These are phyloP conservation scores for Pampus argenteus DNA, from an alignment of 2,797 vertebrate species.

Conservation along the genomic window DNA sequence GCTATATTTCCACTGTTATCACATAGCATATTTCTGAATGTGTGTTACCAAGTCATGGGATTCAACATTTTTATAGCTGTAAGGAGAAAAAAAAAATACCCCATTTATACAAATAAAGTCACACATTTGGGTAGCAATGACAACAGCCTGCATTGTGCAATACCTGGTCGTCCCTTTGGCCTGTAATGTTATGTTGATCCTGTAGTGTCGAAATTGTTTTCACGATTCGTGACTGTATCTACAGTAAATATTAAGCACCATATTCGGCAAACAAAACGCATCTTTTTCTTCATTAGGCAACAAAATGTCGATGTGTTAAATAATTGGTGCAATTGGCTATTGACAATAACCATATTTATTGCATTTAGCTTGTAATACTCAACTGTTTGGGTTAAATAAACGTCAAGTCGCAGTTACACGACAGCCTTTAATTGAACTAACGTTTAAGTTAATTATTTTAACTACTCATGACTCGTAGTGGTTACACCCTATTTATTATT, in stretches of 20 bases:
- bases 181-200: no score
- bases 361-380: not conserved
- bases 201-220: no score
- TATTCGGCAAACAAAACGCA: not conserved
- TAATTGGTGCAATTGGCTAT: not conserved
- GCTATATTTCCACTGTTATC: no score
- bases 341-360: not conserved
- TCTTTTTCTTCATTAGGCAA: not conserved
- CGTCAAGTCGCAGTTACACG: not conserved
- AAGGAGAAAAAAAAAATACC: no score
- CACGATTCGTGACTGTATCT: not conserved
- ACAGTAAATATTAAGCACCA: no score
- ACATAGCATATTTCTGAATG: not conserved
- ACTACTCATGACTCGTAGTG: no score
- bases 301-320: not conserved
- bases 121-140: not conserved
- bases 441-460: not conserved
- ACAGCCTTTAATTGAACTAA: not conserved
- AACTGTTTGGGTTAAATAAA: not conserved
- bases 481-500: no score
- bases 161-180: no score
- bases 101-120: no score
- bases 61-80: not conserved
- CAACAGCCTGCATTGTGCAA: not conserved
- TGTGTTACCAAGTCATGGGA: not conserved